A percentile compares a stretch with the other conserved stretches of the same genome.
phyloP scores from a whole-genome alignment of 2,888 invertebrate genomes.

The Escarpia spicata region DNA sequence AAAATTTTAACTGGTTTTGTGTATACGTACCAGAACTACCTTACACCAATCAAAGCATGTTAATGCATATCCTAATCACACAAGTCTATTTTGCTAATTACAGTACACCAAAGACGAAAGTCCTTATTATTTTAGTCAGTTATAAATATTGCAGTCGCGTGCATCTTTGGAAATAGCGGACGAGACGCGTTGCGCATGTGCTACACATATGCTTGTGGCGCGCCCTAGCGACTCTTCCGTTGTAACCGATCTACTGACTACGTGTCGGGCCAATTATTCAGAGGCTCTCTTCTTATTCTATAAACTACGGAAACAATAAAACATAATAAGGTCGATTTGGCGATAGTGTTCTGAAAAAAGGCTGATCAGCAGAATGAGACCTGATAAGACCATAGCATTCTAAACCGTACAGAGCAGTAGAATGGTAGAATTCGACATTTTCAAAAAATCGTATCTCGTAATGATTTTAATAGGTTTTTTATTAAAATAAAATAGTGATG shows the following conservation, averaged over 20 bases:
- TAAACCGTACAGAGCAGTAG: too few species aligned
- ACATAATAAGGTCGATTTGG: too few species aligned
- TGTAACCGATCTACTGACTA: background rate
- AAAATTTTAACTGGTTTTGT: background rate
- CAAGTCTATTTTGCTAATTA: background rate
- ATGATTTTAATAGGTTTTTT: too few species aligned
- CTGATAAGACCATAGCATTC: too few species aligned
- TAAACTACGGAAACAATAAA: too few species aligned
- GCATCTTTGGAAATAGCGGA: conserved; percentile 9
- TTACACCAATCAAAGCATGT: background rate
- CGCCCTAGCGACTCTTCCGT: background rate
- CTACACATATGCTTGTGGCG: background rate
- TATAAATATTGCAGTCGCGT: background rate
- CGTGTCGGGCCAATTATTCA: background rate
- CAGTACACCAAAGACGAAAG: background rate
- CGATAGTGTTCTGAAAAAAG: too few species aligned
- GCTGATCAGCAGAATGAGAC: too few species aligned
- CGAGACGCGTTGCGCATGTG: background rate
- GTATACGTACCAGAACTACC: background rate
- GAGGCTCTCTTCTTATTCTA: too few species aligned
- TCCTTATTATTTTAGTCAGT: background rate
- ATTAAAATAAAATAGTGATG: too few species aligned
- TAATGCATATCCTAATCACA: background rate
- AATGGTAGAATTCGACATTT: too few species aligned
- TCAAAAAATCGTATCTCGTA: too few species aligned